phyloP scores from a whole-genome alignment of 2,888 invertebrate genomes.

The Ophion costatus region DNA sequence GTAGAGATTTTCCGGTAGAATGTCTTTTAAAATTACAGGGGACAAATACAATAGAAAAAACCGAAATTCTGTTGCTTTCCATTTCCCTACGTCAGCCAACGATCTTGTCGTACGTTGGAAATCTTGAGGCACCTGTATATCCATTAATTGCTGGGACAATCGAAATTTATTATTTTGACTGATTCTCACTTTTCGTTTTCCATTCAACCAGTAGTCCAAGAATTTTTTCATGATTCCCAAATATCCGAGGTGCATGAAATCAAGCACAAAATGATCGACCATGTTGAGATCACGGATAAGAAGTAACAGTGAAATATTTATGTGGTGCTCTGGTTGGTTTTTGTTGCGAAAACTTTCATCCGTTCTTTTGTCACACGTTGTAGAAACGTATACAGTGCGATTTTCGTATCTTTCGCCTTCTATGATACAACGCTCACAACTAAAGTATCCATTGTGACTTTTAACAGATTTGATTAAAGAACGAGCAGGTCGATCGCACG shows the following conservation, averaged over 20 bases:
- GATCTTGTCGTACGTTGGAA: slow-evolving; percentile 19
- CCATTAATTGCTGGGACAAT: not conserved
- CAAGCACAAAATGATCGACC: not conserved
- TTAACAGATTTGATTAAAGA: slow-evolving; percentile 23
- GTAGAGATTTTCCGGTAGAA: not conserved
- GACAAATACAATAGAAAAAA: slow-evolving; percentile 4
- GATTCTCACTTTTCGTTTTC: not conserved
- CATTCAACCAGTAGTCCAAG: slow-evolving; percentile 5
- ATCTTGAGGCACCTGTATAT: slow-evolving; percentile 3
- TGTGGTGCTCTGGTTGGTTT: slow-evolving; percentile 58
- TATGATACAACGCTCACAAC: slow-evolving; percentile 25
- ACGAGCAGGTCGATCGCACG: slow-evolving; percentile 35
- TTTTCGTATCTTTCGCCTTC: slow-evolving; percentile 24
- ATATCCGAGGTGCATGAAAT: slow-evolving; percentile 12
- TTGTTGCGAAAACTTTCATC: slow-evolving; percentile 49
- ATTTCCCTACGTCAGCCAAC: not conserved
- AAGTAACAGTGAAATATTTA: slow-evolving; percentile 40
- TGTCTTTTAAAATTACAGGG: slow-evolving; percentile 3
- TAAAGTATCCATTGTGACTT: slow-evolving; percentile 29
- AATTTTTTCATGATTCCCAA: slow-evolving; percentile 13
- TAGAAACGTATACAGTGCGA: slow-evolving; percentile 26
- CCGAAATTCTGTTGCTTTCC: slow-evolving; percentile 19
- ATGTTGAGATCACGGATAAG: slow-evolving; percentile 19
- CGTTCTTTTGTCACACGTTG: slow-evolving; percentile 16
- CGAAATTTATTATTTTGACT: not conserved